Percentiles rank a stretch among this genome's conserved stretches.
These are phyloP conservation scores for Cacatua alba DNA, from an alignment of 2,113 vertebrate species.

Conservation along the genomic window DNA sequence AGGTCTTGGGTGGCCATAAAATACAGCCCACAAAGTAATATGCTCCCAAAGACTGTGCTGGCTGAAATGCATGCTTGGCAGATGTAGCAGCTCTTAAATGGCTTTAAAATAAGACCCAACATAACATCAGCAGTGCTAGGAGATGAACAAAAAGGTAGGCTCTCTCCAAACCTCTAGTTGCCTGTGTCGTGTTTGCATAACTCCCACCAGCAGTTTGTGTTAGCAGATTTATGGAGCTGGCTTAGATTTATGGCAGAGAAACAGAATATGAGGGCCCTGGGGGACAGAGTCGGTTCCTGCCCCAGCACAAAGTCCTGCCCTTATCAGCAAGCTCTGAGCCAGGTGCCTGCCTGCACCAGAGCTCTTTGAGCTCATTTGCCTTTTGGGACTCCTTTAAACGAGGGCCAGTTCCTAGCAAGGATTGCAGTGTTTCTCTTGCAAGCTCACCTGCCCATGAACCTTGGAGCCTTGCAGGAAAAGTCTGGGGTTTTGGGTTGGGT, in stretches of 20 bases:
- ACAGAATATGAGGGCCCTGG: background rate
- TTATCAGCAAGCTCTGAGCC: background rate
- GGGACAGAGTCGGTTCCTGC: background rate
- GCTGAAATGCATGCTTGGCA: background rate
- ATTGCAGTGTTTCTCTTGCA: background rate
- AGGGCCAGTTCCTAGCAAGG: background rate
- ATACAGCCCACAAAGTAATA: background rate
- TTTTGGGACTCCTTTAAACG: background rate
- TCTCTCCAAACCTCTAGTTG: background rate
- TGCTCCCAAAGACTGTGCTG: background rate
- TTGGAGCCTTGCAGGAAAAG: background rate
- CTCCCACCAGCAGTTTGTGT: background rate
- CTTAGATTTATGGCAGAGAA: slow-evolving; percentile 9
- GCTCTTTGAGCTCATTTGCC: accelerated
- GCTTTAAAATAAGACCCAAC: background rate
- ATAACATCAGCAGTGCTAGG: background rate
- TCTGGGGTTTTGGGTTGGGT: background rate
- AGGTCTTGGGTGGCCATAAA: background rate
- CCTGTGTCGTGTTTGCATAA: background rate
- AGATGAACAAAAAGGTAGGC: background rate
- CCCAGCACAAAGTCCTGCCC: slow-evolving; percentile 10
- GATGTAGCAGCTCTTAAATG: background rate
- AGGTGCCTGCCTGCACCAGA: background rate
- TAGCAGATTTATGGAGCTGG: slow-evolving; percentile 21
- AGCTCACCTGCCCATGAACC: accelerated